Evolutionary conservation across 1,140 invertebrate genomes (phyloP).

Genomic region (Plodia interpunctella): DNA sequence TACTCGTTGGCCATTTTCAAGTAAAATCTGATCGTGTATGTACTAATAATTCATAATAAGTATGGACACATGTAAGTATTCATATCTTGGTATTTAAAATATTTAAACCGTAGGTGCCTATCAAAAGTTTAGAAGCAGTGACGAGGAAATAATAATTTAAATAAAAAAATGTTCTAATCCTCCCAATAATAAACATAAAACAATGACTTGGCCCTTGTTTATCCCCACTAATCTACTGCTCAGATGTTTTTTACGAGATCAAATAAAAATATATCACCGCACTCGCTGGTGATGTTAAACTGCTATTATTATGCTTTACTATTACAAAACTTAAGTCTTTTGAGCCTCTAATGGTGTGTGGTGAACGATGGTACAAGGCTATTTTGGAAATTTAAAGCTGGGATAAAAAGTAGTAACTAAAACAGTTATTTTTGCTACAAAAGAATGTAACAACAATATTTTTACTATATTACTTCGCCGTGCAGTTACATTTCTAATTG

Average conservation of each 20-base stretch:
- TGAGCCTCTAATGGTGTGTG: not conserved
- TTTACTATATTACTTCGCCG: too few species aligned
- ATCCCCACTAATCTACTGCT: conserved; percentile 4
- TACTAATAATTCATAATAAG: too few species aligned
- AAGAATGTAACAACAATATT: too few species aligned
- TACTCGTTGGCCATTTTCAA: too few species aligned
- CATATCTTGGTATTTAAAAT: too few species aligned
- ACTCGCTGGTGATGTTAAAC: not conserved
- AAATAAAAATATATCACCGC: conserved; percentile 1
- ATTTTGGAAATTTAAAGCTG: conserved; percentile 6
- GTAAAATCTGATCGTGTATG: too few species aligned
- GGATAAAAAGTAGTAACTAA: conserved; percentile 4
- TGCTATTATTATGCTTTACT: conserved; percentile 7
- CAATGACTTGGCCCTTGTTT: not conserved
- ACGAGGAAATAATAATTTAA: too few species aligned
- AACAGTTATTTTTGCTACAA: too few species aligned
- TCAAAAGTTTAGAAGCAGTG: too few species aligned
- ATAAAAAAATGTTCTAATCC: not conserved
- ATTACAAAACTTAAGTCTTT: not conserved
- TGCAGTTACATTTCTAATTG: too few species aligned
- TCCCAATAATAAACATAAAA: not conserved
- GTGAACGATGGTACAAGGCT: not conserved
- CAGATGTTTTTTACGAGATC: conserved; percentile 7
- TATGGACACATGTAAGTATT: too few species aligned
- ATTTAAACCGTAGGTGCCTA: too few species aligned